These are phyloP conservation scores for Scalopus aquaticus DNA, from an alignment of 2,113 vertebrate species.

Conservation along the genomic window DNA sequence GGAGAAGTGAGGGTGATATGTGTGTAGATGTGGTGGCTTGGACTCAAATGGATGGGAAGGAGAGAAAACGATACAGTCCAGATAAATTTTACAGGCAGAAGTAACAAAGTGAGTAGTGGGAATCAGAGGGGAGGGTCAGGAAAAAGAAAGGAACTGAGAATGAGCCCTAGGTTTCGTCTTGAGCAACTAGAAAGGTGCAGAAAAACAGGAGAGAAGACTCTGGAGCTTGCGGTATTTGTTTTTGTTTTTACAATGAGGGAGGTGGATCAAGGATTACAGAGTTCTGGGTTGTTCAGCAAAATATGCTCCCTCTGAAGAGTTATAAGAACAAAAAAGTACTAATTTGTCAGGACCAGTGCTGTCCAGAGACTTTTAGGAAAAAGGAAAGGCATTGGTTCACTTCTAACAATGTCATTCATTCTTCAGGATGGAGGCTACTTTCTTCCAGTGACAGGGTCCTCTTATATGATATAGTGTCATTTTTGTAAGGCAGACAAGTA, in stretches of 20 bases:
- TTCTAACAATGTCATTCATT: neutral
- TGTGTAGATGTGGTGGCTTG: accelerated
- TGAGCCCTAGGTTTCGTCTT: neutral
- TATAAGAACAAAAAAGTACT: neutral
- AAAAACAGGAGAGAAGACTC: neutral
- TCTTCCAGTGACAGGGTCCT: neutral
- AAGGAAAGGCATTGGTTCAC: neutral
- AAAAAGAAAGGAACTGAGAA: neutral
- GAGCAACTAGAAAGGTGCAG: neutral
- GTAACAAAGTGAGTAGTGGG: accelerated
- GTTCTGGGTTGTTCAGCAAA: neutral
- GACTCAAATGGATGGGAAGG: accelerated
- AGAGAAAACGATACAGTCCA: accelerated
- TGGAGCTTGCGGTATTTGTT: accelerated
- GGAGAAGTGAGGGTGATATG: neutral
- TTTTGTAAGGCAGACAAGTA: neutral
- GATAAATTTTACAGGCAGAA: neutral
- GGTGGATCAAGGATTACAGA: neutral
- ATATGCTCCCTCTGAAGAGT: neutral
- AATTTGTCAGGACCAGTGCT: neutral
- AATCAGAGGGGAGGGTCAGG: neutral
- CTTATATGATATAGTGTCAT: too few species aligned
- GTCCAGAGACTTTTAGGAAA: neutral
- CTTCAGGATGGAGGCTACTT: neutral
- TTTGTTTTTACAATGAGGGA: neutral